phyloP scores from a whole-genome alignment of 92 coral and sea anemone genomes.

The Pocillopora meandrina region DNA sequence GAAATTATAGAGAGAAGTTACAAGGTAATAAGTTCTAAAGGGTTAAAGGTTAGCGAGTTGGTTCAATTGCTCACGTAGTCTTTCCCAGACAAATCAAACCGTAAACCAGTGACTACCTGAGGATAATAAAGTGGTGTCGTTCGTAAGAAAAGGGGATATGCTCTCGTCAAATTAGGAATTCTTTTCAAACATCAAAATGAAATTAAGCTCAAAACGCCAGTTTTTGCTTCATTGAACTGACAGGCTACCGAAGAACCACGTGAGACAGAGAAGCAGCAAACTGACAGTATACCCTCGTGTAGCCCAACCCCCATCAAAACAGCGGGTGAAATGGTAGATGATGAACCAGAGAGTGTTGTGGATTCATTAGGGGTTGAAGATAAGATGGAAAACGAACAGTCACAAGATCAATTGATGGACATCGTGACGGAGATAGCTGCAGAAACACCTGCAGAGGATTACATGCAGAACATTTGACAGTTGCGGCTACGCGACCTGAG shows the following conservation, averaged over 20 bases:
- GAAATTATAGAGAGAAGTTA: too few relatives aligned
- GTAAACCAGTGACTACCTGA: too few relatives aligned
- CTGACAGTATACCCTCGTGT: slow-evolving; percentile 18
- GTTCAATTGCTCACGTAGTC: too few relatives aligned
- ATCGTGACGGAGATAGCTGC: slow-evolving; percentile 64
- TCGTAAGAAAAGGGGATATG: too few relatives aligned
- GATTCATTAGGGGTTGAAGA: not conserved
- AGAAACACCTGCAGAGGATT: slow-evolving; percentile 29
- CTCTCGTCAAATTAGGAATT: too few relatives aligned
- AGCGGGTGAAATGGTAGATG: not conserved
- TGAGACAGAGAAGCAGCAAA: slow-evolving; percentile 14
- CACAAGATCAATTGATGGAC: slow-evolving; percentile 43
- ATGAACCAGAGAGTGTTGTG: not conserved
- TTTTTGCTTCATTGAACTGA: not conserved
- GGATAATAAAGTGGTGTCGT: too few relatives aligned
- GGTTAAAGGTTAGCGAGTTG: too few relatives aligned
- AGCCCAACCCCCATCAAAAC: slow-evolving; percentile 19
- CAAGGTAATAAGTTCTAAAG: too few relatives aligned
- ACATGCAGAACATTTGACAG: slow-evolving; percentile 68
- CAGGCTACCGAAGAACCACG: slow-evolving; percentile 12
- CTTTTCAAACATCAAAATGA: too few relatives aligned
- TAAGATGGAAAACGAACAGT: slow-evolving; percentile 13
- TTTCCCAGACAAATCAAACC: too few relatives aligned
- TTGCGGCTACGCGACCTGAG: slow-evolving; percentile 87
- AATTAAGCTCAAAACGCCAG: not conserved